Conservation (phyloP, 2,113 vertebrate species). For the Leucoraja erinaceus region DNA sequence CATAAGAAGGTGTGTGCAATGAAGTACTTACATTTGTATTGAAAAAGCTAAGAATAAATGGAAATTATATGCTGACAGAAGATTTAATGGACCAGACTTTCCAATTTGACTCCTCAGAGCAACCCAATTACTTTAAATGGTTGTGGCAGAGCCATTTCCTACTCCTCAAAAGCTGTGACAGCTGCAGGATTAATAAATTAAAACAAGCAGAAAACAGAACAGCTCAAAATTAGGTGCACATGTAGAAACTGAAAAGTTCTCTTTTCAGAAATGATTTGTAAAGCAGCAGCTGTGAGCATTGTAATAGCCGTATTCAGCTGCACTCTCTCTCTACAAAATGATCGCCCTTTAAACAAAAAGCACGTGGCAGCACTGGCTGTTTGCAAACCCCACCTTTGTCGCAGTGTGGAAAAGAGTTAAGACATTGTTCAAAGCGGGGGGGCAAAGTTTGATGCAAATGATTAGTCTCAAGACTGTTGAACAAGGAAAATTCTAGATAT, state of each 20-base stretch:
- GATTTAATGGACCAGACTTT: neutral
- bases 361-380: neutral
- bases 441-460: neutral
- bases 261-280: neutral
- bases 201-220: neutral
- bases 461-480: neutral
- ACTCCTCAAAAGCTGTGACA: neutral
- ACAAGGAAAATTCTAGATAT: neutral
- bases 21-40: too few relatives aligned
- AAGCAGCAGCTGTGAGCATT: neutral
- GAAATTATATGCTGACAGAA: neutral
- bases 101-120: neutral
- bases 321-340: neutral
- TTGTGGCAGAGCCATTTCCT: neutral
- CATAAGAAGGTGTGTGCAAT: too few relatives aligned
- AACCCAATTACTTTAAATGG: slow-evolving; percentile 7
- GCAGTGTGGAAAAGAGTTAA: neutral
- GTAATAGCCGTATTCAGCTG: neutral
- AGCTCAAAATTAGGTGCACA: neutral
- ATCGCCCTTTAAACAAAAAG: neutral
- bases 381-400: neutral
- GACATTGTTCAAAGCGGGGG: neutral
- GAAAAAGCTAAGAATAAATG: neutral
- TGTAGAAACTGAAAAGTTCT: neutral
- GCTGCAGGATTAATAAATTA: neutral